These are phyloP conservation scores for Neosilurus mollespiculum DNA, from an alignment of 2,797 vertebrate species.

Conservation along the genomic window DNA sequence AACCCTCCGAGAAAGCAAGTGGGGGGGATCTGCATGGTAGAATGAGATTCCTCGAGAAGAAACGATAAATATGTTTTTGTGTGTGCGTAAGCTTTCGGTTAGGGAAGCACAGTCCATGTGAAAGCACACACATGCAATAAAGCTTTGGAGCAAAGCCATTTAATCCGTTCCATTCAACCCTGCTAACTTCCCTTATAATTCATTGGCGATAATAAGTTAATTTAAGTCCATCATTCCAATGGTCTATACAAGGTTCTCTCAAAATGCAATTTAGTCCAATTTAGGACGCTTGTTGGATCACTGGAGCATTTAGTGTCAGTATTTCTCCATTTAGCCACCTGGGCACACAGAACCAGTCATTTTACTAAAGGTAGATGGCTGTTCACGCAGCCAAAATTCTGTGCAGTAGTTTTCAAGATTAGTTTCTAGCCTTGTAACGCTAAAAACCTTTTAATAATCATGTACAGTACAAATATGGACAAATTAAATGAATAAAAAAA, in stretches of 20 bases:
- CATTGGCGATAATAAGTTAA: constrained; percentile 50
- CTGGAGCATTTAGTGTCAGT: constrained; percentile 24
- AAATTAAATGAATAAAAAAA: neutral
- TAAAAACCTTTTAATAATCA: neutral
- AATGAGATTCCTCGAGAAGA: constrained; percentile 59
- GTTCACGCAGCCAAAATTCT: constrained; percentile 5
- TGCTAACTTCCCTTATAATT: constrained; percentile 58
- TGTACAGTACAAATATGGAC: neutral
- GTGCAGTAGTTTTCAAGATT: constrained; percentile 17
- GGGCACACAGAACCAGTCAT: constrained; percentile 12
- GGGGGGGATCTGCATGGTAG: constrained; percentile 58
- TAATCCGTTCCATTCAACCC: constrained; percentile 59
- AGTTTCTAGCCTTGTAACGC: neutral
- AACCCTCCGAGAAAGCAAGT: constrained; percentile 56
- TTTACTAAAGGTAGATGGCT: constrained; percentile 13
- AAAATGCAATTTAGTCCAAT: constrained; percentile 53
- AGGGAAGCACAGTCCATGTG: constrained; percentile 50
- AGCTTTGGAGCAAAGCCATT: constrained; percentile 58
- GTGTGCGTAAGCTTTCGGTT: constrained; percentile 56
- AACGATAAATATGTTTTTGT: constrained; percentile 58
- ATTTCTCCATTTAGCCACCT: constrained; percentile 38
- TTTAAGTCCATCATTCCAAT: constrained; percentile 55
- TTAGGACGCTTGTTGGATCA: constrained; percentile 45
- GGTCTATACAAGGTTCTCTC: constrained; percentile 40
- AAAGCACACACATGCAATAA: constrained; percentile 55